Base-by-base conservation (phyloP, 2,888 invertebrate genomes). In the Ectemnius cavifrons region DNA sequence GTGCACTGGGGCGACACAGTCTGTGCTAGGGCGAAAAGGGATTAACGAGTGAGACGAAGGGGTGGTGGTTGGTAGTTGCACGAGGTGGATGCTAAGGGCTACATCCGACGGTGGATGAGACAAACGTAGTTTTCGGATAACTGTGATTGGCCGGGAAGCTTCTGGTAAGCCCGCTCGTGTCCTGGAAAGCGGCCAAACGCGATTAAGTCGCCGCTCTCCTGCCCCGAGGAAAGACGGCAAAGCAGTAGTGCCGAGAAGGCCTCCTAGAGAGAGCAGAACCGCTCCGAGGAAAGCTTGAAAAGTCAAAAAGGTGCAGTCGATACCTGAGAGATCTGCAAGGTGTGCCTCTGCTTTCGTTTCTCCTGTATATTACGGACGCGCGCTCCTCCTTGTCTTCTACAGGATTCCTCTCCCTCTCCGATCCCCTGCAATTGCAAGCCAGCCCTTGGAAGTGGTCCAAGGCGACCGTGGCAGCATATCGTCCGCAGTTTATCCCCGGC, bases 121-220 rank as follows among this genome's bases (percentile, higher is more conserved):
- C 82, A 77, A 82, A 80, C 78, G 80, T 82, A 83, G 75, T 83
- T 83, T 81, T 73, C 63, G 79, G 80, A 83, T 83, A 82, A 80
- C 79, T 67, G 75, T 77, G 74, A 78, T 74, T 65, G 73, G 77
- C 65, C 73, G 67, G 73, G 75, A 68, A 81, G 78, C 76, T 83
- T 79, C 77, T 75, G 71, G 67, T 78, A 78, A 74, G 80, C 69
- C 75, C 78, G 78, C 70, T 79, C 85, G 82, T 86, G 82, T 85
- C 84, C 84, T 89, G 89, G 89, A 87, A 77, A 77, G 75, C 66
- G 68, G 89, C 89, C 89, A 89, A 89, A 87, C 85, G 80, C 89
- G 89, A 89, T 89, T 88, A 89, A 87, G 88, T 83, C 71, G 72
- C 56, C 64, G 62, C 71, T 27, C 68, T 59, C 67, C 73, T 74